Evolutionary conservation across 2,888 invertebrate species (phyloP).

Genomic region (Sussaba pulchella): DNA sequence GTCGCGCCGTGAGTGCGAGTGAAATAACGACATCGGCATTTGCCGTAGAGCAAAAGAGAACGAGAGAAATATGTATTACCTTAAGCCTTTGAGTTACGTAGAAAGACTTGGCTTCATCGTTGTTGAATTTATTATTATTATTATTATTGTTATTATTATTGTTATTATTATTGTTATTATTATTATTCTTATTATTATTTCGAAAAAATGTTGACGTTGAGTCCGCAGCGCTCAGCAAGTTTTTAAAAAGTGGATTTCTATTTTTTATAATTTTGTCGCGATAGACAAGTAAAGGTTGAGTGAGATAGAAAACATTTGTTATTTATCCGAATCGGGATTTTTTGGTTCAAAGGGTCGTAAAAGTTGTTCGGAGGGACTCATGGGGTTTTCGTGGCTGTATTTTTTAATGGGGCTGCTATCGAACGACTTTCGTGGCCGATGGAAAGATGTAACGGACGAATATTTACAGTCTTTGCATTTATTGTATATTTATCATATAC

Average conservation of each 20-base stretch:
- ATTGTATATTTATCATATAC: slow-evolving; percentile 1
- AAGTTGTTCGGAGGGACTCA: neutral
- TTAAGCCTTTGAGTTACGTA: no score
- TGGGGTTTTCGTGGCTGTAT: slow-evolving; percentile 1
- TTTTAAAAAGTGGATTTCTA: neutral
- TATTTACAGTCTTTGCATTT: neutral
- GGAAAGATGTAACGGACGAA: slow-evolving; percentile 12
- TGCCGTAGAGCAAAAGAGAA: no score
- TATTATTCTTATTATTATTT: no score
- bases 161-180: no score
- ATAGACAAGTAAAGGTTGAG: neutral
- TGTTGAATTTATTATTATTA: no score
- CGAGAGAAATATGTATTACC: no score
- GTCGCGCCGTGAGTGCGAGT: no score
- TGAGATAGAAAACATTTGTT: neutral
- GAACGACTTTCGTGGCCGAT: neutral
- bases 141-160: no score
- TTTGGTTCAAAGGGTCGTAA: slow-evolving; percentile 4
- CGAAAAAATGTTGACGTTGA: no score
- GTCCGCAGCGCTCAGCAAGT: no score
- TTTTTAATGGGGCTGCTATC: slow-evolving; percentile 9
- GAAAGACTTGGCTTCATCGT: no score
- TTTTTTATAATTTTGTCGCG: neutral
- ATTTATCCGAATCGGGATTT: slow-evolving; percentile 17
- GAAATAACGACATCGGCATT: no score